phyloP scores from a whole-genome alignment of 2,888 invertebrate genomes.

The Philopedon plagiatum region DNA sequence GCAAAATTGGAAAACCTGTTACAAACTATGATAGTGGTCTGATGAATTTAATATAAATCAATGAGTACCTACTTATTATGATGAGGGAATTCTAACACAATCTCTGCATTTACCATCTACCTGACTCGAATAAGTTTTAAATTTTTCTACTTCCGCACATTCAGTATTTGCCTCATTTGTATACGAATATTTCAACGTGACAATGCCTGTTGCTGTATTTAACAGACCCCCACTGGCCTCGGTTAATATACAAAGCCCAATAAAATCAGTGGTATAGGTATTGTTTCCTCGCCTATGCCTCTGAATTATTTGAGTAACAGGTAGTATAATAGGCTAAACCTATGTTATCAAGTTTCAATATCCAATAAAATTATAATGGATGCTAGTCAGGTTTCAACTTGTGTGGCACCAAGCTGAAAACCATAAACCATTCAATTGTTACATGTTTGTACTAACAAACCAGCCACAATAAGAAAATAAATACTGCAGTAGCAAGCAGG shows the following conservation, averaged over 20 bases:
- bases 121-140: not conserved
- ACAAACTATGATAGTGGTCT: too few species aligned
- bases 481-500: conserved; percentile 20
- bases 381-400: conserved; percentile 36
- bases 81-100: not conserved
- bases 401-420: conserved; percentile 27
- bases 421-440: conserved; percentile 24
- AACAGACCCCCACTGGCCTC: not conserved
- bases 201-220: not conserved
- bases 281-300: not conserved
- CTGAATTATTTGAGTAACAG: conserved; percentile 4
- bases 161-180: not conserved
- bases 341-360: conserved; percentile 33
- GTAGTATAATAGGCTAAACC: not conserved
- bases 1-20: too few species aligned
- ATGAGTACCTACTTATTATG: not conserved
- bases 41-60: too few species aligned
- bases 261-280: not conserved
- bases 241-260: not conserved
- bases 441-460: conserved; percentile 32
- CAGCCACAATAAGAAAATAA: conserved; percentile 25
- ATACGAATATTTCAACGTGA: not conserved
- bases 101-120: not conserved
- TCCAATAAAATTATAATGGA: conserved; percentile 33
- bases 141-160: too few species aligned